A percentile compares a stretch with the other conserved stretches of the same genome.
phyloP scores from a whole-genome alignment of 2,797 vertebrate genomes.

The Pyrocephalus nanus region DNA sequence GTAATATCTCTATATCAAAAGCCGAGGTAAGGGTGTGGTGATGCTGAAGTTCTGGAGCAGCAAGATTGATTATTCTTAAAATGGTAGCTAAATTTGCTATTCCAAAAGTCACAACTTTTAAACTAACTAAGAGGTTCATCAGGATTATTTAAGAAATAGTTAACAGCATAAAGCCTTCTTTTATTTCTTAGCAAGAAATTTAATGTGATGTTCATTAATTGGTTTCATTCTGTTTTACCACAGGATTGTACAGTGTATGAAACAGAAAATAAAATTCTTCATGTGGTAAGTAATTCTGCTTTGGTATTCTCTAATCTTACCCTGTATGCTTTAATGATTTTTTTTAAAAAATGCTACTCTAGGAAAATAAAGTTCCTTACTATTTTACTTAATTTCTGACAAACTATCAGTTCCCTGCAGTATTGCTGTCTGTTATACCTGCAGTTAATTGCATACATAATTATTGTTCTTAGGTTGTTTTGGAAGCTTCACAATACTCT shows the following conservation, averaged over 20 bases:
- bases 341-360: background rate
- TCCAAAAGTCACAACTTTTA: background rate
- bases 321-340: background rate
- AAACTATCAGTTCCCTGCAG: fast-evolving
- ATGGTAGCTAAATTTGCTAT: background rate
- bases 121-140: background rate
- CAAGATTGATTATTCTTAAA: background rate
- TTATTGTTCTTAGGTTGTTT: background rate
- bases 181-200: background rate
- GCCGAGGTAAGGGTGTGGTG: background rate
- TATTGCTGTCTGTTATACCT: background rate
- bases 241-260: slow-evolving; percentile 91
- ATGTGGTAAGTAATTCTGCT: slow-evolving; percentile 86
- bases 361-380: background rate
- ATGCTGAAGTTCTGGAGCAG: background rate
- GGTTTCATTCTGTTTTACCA: slow-evolving; percentile 24
- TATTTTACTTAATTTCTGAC: background rate
- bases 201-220: background rate
- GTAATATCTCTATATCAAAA: background rate
- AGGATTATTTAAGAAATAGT: background rate
- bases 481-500: background rate
- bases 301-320: background rate
- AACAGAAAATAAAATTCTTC: slow-evolving; percentile 94
- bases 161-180: background rate
- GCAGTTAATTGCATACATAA: background rate